Evolutionary conservation across 2,113 vertebrate species (phyloP).

Genomic region (Scolopax mira): DNA sequence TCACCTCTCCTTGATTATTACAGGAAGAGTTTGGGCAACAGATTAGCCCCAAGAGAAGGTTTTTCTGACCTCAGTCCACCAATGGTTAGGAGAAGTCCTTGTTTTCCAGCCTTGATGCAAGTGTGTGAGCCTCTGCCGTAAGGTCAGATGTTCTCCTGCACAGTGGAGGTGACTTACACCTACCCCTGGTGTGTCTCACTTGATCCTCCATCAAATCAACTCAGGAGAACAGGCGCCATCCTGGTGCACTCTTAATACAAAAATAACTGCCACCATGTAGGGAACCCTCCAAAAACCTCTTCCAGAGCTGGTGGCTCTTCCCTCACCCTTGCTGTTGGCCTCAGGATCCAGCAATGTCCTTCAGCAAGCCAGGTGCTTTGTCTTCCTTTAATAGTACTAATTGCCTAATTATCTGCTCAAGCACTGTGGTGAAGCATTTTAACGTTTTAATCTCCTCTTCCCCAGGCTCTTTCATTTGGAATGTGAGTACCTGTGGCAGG

Average conservation of each 20-base stretch:
- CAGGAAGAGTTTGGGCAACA: background rate
- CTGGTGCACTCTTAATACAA: background rate
- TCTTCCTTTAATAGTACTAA: background rate
- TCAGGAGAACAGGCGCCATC: background rate
- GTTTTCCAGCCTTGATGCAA: background rate
- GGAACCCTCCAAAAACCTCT: background rate
- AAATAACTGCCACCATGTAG: background rate
- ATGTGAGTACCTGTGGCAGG: background rate
- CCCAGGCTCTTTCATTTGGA: background rate
- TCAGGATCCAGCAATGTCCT: background rate
- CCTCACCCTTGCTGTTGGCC: background rate
- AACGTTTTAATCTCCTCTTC: background rate
- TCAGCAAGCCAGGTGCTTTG: background rate
- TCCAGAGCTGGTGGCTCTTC: background rate
- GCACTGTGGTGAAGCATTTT: background rate
- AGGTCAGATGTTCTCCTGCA: background rate
- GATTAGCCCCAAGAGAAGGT: background rate
- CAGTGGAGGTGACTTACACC: background rate
- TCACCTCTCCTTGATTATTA: background rate
- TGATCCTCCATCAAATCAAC: background rate
- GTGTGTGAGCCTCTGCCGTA: fast-evolving
- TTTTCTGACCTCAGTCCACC: background rate
- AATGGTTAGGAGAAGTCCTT: background rate
- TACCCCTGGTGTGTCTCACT: background rate
- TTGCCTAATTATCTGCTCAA: slow-evolving; percentile 16